Conservation (phyloP, 1,140 invertebrate species). For the Magallana angulata region DNA sequence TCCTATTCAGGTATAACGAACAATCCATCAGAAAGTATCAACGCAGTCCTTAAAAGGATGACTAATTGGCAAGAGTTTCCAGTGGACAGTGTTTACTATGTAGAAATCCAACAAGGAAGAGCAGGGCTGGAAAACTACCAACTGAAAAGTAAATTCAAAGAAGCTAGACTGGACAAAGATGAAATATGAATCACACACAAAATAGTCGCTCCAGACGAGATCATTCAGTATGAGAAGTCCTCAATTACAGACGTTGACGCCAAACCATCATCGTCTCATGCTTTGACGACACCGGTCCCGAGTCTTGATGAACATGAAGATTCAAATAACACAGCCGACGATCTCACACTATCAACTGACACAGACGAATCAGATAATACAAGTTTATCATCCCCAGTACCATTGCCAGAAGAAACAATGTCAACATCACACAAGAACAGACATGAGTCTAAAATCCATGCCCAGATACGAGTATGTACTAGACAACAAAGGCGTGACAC, state of each 20-base stretch:
- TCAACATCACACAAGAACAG: too few species aligned
- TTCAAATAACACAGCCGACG: too few species aligned
- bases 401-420: too few species aligned
- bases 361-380: too few species aligned
- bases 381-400: too few species aligned
- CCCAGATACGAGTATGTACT: too few species aligned
- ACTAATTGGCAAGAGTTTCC: constrained; percentile 24
- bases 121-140: constrained; percentile 36
- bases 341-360: too few species aligned
- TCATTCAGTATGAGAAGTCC: constrained; percentile 28
- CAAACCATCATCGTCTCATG: too few species aligned
- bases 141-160: constrained; percentile 1
- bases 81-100: constrained; percentile 18
- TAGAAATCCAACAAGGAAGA: constrained; percentile 7
- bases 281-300: too few species aligned
- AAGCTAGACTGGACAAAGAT: constrained; percentile 31
- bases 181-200: constrained; percentile 26
- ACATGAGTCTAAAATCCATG: too few species aligned
- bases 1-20: constrained; percentile 49
- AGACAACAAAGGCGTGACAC: too few species aligned
- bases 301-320: too few species aligned
- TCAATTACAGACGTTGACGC: background rate
- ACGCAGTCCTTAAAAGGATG: constrained; percentile 34
- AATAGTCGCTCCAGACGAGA: constrained; percentile 21
- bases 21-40: constrained; percentile 45